Base-by-base conservation (phyloP, 2,797 vertebrate genomes). In the Chromis chromis region DNA sequence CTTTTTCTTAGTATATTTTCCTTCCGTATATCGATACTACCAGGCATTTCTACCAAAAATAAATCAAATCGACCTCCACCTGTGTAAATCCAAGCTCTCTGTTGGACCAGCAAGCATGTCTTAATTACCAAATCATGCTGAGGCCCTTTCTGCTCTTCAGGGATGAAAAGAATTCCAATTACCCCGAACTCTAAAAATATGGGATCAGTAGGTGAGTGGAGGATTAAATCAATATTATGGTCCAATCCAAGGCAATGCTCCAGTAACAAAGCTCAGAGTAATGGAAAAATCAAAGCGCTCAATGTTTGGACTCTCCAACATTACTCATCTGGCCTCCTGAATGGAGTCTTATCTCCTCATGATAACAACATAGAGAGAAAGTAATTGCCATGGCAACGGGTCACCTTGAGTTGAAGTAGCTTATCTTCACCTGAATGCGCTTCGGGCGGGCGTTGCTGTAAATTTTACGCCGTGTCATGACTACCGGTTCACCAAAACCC, bases 351-450 rank as follows among this genome's bases (percentile, higher is more conserved):
- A 85, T 92, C 88, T 74, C 60, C 14, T 88, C 81, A 89, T 89
- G 87, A 89, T 85, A 87, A 87, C 75, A 72, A 67, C 74, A 65
- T 49, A 66, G 63, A 79, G 57, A 71, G 65, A 84, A 82, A 86
- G 83, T 90, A 91, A 92, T 91, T 89, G 90, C 80, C 75, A 81
- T 83, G 75, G 83, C 76, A 79, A 87, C 83, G 85, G 88, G 92
- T 94, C 88, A 94, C 91, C 90, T 92, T 92, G 85, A 66, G 66
- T 65, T 59, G 28, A 31, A 69, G 58, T 13, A 48, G 10, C 44
- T 68, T 78, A 48, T 76, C 72, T 40, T 52, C 19, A 57, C 19
- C 49, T 40, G 21, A 63, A 53, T 48, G 36, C 44, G 48, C 27
- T 62, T 66, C 58, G 57, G 24, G 27, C 2, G 28, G 70, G 27